A percentile compares a stretch with the other conserved stretches of the same genome.
phyloP scores from a whole-genome alignment of 2,113 vertebrate species.

The Amblyornis subalaris region DNA sequence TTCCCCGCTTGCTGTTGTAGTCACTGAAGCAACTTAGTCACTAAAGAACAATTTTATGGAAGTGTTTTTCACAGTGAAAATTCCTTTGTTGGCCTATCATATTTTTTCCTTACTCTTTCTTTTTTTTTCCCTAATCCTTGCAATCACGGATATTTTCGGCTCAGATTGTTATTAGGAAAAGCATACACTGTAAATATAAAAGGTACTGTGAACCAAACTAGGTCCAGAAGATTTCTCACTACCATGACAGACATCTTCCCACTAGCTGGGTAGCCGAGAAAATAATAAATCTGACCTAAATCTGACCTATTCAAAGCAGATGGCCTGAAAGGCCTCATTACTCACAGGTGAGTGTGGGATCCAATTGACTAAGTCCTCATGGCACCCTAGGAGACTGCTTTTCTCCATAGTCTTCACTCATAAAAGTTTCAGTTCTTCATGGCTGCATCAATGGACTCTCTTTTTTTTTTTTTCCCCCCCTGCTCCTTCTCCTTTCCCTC shows the following conservation, averaged over 20 bases:
- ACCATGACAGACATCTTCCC: background rate
- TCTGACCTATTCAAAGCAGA: conserved; percentile 36
- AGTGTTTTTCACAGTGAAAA: background rate
- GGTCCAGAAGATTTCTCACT: conserved; percentile 6
- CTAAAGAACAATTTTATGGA: background rate
- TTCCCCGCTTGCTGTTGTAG: background rate
- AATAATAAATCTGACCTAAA: conserved; percentile 54
- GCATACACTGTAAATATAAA: background rate
- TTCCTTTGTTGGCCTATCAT: background rate
- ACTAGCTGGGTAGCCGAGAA: conserved; percentile 40
- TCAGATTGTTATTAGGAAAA: background rate
- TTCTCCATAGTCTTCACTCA: background rate
- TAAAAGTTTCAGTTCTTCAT: background rate
- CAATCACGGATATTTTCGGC: background rate
- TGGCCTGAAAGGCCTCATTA: conserved; percentile 47
- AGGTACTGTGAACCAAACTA: background rate
- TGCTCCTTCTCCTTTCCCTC: background rate
- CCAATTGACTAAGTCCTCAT: conserved; percentile 63
- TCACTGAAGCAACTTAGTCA: background rate
- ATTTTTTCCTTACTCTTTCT: background rate
- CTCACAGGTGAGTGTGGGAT: conserved; percentile 34
- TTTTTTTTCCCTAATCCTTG: background rate
- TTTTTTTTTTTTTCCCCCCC: background rate
- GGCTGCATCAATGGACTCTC: background rate
- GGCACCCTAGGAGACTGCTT: conserved; percentile 32